Percentiles rank a stretch among this genome's conserved stretches.
phyloP scores from a whole-genome alignment of 1,140 invertebrate genomes.

The Drosophila sp. region DNA sequence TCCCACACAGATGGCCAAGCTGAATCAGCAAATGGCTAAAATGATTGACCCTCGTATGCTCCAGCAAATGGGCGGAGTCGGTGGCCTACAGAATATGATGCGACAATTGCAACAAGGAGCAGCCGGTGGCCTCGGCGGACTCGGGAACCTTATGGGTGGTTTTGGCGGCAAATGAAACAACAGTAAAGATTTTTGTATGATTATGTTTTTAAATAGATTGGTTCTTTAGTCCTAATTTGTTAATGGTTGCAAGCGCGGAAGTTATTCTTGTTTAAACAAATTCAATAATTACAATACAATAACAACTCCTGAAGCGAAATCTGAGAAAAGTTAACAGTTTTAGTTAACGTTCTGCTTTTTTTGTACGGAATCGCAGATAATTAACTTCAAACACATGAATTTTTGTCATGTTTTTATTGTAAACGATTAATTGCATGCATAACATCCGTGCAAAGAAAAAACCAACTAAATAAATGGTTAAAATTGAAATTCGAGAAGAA shows the following conservation, averaged over 20 bases:
- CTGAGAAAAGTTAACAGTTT: slow-evolving; percentile 28
- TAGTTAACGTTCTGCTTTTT: slow-evolving; percentile 21
- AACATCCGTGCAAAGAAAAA: slow-evolving; percentile 14
- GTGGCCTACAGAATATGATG: slow-evolving; percentile 99
- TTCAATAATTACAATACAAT: slow-evolving; percentile 30
- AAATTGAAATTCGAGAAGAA: too few relatives aligned
- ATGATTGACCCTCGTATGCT: slow-evolving; percentile 99
- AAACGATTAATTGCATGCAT: slow-evolving; percentile 34
- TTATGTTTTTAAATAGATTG: slow-evolving; percentile 71
- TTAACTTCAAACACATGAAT: neutral
- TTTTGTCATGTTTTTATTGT: slow-evolving; percentile 18
- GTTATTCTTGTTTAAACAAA: slow-evolving; percentile 33
- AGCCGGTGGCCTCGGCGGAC: slow-evolving; percentile 87
- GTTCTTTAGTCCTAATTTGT: slow-evolving; percentile 69
- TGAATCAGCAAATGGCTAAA: slow-evolving; percentile 99
- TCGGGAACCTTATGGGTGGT: slow-evolving; percentile 91
- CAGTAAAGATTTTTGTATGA: slow-evolving; percentile 64
- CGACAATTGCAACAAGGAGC: slow-evolving; percentile 97
- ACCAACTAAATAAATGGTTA: slow-evolving; percentile 18
- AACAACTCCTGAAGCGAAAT: slow-evolving; percentile 21
- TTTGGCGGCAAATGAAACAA: slow-evolving; percentile 82
- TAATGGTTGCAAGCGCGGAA: slow-evolving; percentile 36
- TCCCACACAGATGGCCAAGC: slow-evolving; percentile 98
- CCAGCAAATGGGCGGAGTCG: slow-evolving; percentile 97
- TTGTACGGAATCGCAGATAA: slow-evolving; percentile 18